These are phyloP conservation scores for Nyctibius bracteatus DNA, from an alignment of 2,113 vertebrate genomes.

Conservation along the genomic window DNA sequence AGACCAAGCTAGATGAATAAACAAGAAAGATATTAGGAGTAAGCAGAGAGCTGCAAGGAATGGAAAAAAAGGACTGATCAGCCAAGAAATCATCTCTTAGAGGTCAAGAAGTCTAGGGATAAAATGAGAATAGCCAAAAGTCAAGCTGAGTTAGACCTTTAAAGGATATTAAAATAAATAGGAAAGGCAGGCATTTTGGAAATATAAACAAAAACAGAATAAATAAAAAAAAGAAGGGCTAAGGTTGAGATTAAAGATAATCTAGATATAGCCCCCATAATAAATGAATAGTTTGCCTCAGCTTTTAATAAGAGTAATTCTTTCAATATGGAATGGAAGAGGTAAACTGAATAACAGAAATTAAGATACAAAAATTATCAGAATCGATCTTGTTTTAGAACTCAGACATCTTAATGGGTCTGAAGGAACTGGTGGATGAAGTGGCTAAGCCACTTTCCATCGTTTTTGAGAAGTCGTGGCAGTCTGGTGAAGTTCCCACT, in stretches of 20 bases:
- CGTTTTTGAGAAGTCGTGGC: no score
- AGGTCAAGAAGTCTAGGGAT: neutral
- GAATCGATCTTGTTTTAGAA: neutral
- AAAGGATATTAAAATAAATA: conserved; percentile 33
- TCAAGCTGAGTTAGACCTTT: conserved; percentile 9
- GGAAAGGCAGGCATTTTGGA: neutral
- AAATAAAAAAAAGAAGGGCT: neutral
- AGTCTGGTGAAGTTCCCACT: no score
- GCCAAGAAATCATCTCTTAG: conserved; percentile 8
- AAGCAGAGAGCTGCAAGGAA: neutral
- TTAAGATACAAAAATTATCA: neutral
- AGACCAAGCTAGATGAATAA: neutral
- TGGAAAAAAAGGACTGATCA: neutral
- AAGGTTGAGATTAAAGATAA: neutral
- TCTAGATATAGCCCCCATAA: neutral
- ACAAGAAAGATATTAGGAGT: neutral
- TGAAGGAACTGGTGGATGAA: no score
- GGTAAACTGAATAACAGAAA: neutral
- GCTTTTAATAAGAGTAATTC: neutral
- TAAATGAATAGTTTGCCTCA: neutral
- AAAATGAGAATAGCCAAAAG: neutral
- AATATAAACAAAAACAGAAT: conserved; percentile 6
- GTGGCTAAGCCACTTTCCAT: no score
- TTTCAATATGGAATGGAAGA: neutral
- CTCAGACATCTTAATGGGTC: neutral